Evolutionary conservation across 2,888 invertebrate species (phyloP), one percentile per base, ranked within the genome.

Genomic region (Uloborus plumipes): DNA sequence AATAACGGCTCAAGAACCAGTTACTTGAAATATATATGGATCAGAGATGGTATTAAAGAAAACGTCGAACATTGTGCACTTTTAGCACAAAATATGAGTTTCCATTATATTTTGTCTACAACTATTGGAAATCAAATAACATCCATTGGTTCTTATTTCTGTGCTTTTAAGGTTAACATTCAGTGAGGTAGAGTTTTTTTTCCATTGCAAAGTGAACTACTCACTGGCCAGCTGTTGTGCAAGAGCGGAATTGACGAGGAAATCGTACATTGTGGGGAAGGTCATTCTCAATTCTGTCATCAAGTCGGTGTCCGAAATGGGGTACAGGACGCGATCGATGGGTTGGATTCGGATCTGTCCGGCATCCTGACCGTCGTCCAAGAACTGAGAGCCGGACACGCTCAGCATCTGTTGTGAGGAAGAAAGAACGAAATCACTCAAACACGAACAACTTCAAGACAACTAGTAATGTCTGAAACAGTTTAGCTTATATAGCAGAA

Each of bases 381-480:
- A 49, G 61, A 84, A 78, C 26, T 84, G 84, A 31, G 84, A 75
- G 39, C 84, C 84, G 2, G 84, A 84, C 7, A 84, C 78, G 26
- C 73, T 75, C 18, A 79, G 47, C 75, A 84, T 75, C 84, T 84
- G 22, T 13, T 31, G 50, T 20, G 26, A 65, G 49, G n/a, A 18
- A 65, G 49, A n/a, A 55, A 55, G 55, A 18, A 55, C 9, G 2
- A 16, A n/a, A 20, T 55, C 26, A 26, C n/a, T n/a, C n/a, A n/a
- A n/a, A 26, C 0, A 62, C 26, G 31, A 13, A 58, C 15, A 58
- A 14, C 13, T 7, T 59, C 14, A 55, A 9, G 16, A 55, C 55
- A 55, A 55, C n/a, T n/a, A 55, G 11, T n/a, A 9, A 9, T 55
- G 16, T 55, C 11, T 39, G 9, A 39, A 11, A 26, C 2, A 26